Evolutionary conservation across 2,888 invertebrate genomes (phyloP).

Genomic region (Lithophane ornitopus): DNA sequence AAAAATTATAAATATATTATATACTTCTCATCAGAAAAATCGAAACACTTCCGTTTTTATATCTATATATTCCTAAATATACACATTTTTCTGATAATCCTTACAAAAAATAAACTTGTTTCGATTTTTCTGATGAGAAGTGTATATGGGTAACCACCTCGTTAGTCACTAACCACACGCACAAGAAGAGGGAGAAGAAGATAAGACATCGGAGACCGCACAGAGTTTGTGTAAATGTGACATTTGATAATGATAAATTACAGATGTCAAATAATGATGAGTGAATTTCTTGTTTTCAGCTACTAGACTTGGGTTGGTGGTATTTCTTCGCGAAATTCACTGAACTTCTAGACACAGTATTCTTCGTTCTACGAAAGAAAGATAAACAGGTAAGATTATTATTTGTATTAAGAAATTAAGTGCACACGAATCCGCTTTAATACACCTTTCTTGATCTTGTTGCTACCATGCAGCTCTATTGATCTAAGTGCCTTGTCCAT

Average conservation of each 20-base stretch:
- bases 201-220: not conserved
- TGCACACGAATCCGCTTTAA: not conserved
- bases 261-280: not conserved
- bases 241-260: not conserved
- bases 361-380: conserved; percentile 96
- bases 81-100: too few species aligned
- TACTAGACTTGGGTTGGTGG: conserved; percentile 93
- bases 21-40: too few species aligned
- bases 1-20: too few species aligned
- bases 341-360: conserved; percentile 95
- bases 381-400: conserved; percentile 86
- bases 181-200: too few species aligned
- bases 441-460: not conserved
- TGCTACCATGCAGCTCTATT: not conserved
- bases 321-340: conserved; percentile 95
- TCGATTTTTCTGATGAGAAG: too few species aligned
- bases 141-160: too few species aligned
- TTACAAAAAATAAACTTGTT: too few species aligned
- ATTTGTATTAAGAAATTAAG: not conserved
- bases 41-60: too few species aligned
- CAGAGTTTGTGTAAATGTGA: not conserved
- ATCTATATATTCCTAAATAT: too few species aligned
- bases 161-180: too few species aligned
- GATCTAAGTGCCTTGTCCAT: not conserved
- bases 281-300: conserved; percentile 78